phyloP scores from a whole-genome alignment of 2,888 invertebrate genomes.

The Brachypalpus laphriformis region DNA sequence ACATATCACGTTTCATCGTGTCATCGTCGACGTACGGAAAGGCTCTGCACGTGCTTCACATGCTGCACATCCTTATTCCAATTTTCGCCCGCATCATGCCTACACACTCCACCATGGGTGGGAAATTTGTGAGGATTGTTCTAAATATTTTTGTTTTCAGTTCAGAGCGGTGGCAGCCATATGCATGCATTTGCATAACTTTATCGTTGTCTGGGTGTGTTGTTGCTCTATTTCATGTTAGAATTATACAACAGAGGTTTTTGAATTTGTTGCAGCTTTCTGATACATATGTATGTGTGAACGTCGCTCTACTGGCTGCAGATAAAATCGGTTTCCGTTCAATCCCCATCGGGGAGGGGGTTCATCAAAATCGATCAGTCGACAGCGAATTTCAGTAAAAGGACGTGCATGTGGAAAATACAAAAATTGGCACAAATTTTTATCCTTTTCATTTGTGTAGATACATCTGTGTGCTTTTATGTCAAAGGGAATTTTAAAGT shows the following conservation, averaged over 20 bases:
- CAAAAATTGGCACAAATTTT: background rate
- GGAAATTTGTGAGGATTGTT: background rate
- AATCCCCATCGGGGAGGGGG: background rate
- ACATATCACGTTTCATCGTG: too few relatives aligned
- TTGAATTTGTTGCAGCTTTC: background rate
- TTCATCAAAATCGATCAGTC: background rate
- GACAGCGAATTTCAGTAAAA: background rate
- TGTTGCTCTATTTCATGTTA: background rate
- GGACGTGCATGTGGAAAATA: background rate
- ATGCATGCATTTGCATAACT: slow-evolving; percentile 8
- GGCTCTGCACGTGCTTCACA: too few relatives aligned
- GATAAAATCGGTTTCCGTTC: background rate
- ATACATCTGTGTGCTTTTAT: background rate
- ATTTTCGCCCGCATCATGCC: background rate
- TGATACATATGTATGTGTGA: background rate
- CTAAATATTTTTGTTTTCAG: background rate
- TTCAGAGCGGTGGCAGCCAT: background rate
- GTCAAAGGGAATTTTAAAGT: too few relatives aligned
- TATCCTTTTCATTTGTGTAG: background rate
- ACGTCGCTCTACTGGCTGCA: too few relatives aligned
- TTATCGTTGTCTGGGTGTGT: background rate
- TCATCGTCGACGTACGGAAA: too few relatives aligned
- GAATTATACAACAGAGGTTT: background rate
- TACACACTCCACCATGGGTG: background rate
- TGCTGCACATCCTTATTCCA: too few relatives aligned